Evolutionary conservation across 2,113 vertebrate genomes (phyloP), one percentile per base, ranked within the genome.

Genomic region (Uria aalge): DNA sequence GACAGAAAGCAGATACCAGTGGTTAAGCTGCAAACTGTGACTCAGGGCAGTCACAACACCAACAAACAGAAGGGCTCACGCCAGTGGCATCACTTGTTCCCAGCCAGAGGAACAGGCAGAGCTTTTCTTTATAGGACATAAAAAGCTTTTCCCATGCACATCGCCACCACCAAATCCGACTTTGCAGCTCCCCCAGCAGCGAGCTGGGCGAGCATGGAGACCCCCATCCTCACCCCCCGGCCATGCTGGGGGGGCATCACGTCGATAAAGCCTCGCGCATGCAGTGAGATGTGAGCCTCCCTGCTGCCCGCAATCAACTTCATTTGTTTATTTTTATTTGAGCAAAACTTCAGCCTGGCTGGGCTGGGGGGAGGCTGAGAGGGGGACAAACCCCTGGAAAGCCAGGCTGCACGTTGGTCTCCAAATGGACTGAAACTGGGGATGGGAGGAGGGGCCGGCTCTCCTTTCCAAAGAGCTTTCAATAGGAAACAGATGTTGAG

Each of bases 401-500:
- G 72, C 73, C 6, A 2, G 77, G 71, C 82, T 77, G 64, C 0
- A 0, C 1, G 5, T 8, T 76, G 69, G 87, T 91, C 90, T 95
- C 96, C 72, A 88, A 95, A 94, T 89, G 89, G 91, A 95, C 93
- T 95, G 82, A 93, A 87, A 85, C 41, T 79, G 34, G 74, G 93
- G 87, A 89, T 68, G 48, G 92, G 73, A 96, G 93, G 96, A 96
- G 92, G 94, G 95, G 94, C 84, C 81, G 85, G 60, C 78, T 76
- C 94, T 89, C 91, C 40, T 75, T 88, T 97, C 95, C 90, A 95
- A 88, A 96, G 94, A 96, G 80, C 71, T 94, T 96, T 96, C 97
- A 97, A 97, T 98, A 96, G 92, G 85, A 97, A 98, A 97, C 97
- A 98, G 96, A 97, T 97, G 97, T 97, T 64, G 94, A 98, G 77